Evolutionary conservation across 2,797 vertebrate species (phyloP), one percentile per base, ranked within the genome.

Genomic region (Poecilia velifera): DNA sequence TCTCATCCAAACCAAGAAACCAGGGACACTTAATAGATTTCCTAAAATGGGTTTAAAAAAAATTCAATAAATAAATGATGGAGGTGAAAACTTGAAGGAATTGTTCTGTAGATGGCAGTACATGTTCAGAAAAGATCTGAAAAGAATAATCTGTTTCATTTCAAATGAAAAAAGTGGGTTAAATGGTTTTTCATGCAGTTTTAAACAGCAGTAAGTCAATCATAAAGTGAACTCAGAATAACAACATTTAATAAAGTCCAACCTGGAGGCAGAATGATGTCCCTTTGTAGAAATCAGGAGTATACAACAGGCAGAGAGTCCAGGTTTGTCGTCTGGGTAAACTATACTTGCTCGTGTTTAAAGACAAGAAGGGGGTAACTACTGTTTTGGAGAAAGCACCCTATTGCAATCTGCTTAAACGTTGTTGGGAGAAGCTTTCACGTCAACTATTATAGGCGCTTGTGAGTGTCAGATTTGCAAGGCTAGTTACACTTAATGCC

Each of bases 81-180:
- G 22, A 25, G 1, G 1, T 16, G 43, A 43, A 70, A 43, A 16
- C 25, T 16, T 71, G 6, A 8, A 71, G 45, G 5, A 28, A 25
- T 71, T 25, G 41, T 71, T 81, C 88, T 86, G 78, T 22, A 86
- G 87, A 49, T 79, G 87, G 83, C 82, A 82, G 83, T 22, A n/a
- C 82, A 31, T 80, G 39, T 53, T 62, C 53, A 72, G 4, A 36
- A 25, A 77, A 20, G 59, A 36, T 7, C 28, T 3, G 14, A 43
- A 57, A 22, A 57, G 8, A 14, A 13, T 16, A 1, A 43, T 73
- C 46, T 68, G 74, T 22, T 77, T 1, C 1, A n/a, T 66, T 41
- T 22, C 18, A 20, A n/a, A 10, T 5, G 53, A 3, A 31, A 22
- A 36, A 49, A 5, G 16, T 8, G 20, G 18, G 0, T 22, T 7